Conservation (phyloP, 2,888 invertebrate genomes). For the Drosophila setosimentum region DNA sequence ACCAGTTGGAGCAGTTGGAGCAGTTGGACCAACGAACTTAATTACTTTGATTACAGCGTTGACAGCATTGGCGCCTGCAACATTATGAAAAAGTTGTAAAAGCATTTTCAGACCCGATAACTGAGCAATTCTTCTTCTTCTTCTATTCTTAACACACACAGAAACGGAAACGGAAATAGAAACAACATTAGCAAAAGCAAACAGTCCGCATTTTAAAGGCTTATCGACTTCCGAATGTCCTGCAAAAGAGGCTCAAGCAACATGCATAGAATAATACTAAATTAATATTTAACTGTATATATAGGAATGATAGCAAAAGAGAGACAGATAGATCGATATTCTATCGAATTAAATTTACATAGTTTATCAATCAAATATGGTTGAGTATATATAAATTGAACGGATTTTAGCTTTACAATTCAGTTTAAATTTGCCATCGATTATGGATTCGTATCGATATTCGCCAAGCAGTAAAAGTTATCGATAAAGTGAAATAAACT, state of each 20-base stretch:
- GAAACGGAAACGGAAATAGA: constrained; percentile 19
- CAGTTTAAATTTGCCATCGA: background rate
- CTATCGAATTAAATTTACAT: no score
- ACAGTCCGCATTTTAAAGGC: no score
- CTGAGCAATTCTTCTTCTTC: constrained; percentile 21
- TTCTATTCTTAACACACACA: constrained; percentile 3
- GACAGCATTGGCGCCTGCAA: constrained; percentile 13
- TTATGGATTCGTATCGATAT: background rate
- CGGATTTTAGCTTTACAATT: background rate
- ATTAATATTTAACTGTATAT: no score
- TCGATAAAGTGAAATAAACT: background rate
- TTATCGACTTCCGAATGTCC: constrained; percentile 5
- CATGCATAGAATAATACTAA: background rate
- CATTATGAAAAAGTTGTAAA: constrained; percentile 37
- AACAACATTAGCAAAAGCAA: background rate
- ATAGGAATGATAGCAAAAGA: no score
- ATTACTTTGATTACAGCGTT: constrained; percentile 40
- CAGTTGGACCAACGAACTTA: constrained; percentile 17
- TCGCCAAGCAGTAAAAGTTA: background rate
- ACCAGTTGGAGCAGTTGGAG: background rate
- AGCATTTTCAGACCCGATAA: constrained; percentile 41
- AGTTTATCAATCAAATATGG: background rate
- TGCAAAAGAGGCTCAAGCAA: background rate
- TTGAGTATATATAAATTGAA: background rate
- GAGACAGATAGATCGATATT: no score